Evolutionary conservation across 2,888 invertebrate genomes (phyloP), one percentile per base, ranked within the genome.

Genomic region (Volucella inanis): DNA sequence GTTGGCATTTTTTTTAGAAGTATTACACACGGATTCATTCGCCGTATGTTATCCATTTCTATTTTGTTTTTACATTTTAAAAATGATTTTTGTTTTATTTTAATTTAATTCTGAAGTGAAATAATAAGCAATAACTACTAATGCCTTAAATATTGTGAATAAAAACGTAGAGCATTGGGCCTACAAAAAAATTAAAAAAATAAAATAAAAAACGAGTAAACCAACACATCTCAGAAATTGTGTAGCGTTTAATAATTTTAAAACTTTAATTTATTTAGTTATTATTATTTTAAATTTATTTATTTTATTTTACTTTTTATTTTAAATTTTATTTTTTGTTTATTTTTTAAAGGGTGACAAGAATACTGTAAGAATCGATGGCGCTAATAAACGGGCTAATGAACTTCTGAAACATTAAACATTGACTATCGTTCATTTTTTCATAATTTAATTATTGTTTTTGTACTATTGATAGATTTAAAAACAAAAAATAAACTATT

Each of bases 311-410:
- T 64, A 38, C n/a, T 43, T 54, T 41, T 45, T 31, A 41, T 68
- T 9, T 72, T 50, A 61, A 50, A 22, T 55, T 61, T 72, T 45
- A 38, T 50, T 54, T 70, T 31, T 59, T n/a, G 57, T 61, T 61
- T 39, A 8, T 52, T 55, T 62, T 82, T 54, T 77, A 52, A 68
- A 85, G 85, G 85, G 91, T 57, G 91, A 91, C 88, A 90, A 90
- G 62, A 91, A 91, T 82, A 91, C 91, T 83, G 85, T 98, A 94
- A 92, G 90, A 84, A 91, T 92, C 89, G 91, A 91, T 38, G 92
- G 90, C 43, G 92, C 92, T 50, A 92, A 91, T 84, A 91, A 91
- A 87, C 90, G 92, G 54, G 91, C 91, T 78, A 92, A 91, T 85
- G 89, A 90, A 83, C 88, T 92, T 87, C 90, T 92, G 88, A 92